Base-by-base conservation (phyloP, 2,113 vertebrate species). In the Lagopus leucura region DNA sequence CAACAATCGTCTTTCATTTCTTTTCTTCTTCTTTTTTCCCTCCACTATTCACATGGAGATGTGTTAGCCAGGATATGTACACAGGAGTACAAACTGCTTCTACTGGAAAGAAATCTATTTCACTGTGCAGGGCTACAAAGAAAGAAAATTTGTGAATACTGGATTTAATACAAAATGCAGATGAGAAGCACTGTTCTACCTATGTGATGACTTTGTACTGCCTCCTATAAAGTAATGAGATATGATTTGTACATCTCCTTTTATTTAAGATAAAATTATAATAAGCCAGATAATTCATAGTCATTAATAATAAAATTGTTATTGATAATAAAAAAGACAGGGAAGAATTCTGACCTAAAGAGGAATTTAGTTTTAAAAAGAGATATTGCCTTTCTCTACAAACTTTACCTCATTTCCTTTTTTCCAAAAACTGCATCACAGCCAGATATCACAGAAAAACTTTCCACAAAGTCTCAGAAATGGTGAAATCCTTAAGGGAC, bases 31-130 rank as follows among this genome's bases (percentile, higher is more conserved):
- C 7, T 16, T 25, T n/a, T 25, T n/a, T 58, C 18, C 16, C 25
- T 34, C 36, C 61, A 40, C 36, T 38, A 63, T 40, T 64, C 6
- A 1, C 20, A 16, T 3, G 28, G 20, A 69, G 10, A 24, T 0
- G 0, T 27, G 15, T 61, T n/a, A 71, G 24, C 34, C 45, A 40
- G 32, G 20, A 50, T 36, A 50, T 11, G 8, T 73, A 24, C 11
- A 18, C 4, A 16, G 9, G 7, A 77, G 4, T 48, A 57, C 27
- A 55, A 93, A n/a, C 38, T 27, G 10, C 36, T 77, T 67, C 73
- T 64, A 34, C 21, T 48, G 11, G 38, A 25, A 60, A 82, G 61
- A 83, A 60, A 58, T n/a, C 17, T 48, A 10, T 75, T 86, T 80
- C 40, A 25, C 1, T 77, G 38, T 86, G 80, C 38, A n/a, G 32